phyloP scores from a whole-genome alignment of 2,888 invertebrate genomes.

The Cantharis flavilabris region DNA sequence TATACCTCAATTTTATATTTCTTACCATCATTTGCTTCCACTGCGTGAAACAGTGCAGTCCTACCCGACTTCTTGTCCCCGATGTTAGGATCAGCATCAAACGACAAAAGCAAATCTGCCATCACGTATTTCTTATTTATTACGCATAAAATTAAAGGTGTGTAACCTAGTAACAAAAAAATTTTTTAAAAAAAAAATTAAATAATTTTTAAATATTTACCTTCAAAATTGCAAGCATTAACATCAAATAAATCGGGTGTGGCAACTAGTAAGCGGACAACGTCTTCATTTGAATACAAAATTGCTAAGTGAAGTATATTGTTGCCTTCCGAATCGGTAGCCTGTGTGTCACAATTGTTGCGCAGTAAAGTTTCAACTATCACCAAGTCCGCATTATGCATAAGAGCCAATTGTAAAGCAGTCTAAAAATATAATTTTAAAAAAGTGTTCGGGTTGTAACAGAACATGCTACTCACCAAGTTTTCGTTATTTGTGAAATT shows the following conservation, averaged over 20 bases:
- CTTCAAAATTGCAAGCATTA: conserved; percentile 11
- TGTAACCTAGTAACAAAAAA: conserved; percentile 54
- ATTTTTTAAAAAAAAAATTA: not conserved
- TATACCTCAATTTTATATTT: conserved; percentile 24
- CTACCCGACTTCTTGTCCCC: conserved; percentile 57
- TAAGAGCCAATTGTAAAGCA: conserved; percentile 56
- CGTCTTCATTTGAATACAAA: conserved; percentile 41
- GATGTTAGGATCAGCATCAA: conserved; percentile 49
- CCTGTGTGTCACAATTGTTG: conserved; percentile 53
- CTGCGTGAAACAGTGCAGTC: conserved; percentile 58
- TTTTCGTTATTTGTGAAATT: conserved; percentile 16
- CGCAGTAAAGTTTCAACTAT: conserved; percentile 51
- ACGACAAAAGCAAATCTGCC: conserved; percentile 49
- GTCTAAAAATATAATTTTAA: conserved; percentile 51
- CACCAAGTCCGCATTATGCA: conserved; percentile 40
- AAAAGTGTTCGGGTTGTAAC: not conserved
- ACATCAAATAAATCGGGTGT: not conserved
- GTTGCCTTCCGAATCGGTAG: conserved; percentile 53
- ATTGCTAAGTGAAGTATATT: conserved; percentile 57
- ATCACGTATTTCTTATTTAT: conserved; percentile 47
- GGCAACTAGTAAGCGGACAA: conserved; percentile 3
- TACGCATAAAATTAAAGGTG: conserved; percentile 57
- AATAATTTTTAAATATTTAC: not conserved
- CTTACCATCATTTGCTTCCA: conserved; percentile 52
- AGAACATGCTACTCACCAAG: conserved; percentile 15